These are phyloP conservation scores for Delichon dasypus DNA, from an alignment of 2,797 vertebrate species.

Conservation along the genomic window DNA sequence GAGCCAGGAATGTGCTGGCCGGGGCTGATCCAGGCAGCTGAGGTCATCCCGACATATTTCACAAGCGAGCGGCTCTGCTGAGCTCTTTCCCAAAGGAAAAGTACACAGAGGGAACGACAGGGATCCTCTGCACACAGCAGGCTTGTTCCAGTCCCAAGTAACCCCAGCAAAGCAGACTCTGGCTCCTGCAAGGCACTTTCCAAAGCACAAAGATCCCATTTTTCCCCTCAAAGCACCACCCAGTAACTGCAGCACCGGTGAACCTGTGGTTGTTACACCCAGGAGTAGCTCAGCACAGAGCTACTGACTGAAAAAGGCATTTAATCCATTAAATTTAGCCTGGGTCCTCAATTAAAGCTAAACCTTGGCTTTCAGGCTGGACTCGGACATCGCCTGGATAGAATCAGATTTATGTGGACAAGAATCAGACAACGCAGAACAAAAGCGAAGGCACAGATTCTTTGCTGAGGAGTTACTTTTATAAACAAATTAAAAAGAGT, in stretches of 20 bases:
- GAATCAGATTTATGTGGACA: not conserved
- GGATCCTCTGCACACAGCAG: not conserved
- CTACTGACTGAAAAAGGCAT: not conserved
- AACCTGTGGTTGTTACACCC: accelerated
- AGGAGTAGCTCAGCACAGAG: not conserved
- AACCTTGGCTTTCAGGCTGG: not conserved
- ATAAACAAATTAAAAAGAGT: not conserved
- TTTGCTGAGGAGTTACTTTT: not conserved
- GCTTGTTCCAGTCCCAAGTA: not conserved
- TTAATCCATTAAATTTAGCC: not conserved
- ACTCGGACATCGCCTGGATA: not conserved
- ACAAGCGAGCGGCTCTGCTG: not conserved
- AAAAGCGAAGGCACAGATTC: not conserved
- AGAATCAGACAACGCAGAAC: not conserved
- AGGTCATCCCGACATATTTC: conserved; percentile 23
- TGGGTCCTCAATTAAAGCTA: not conserved
- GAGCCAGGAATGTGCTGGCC: not conserved
- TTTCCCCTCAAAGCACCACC: not conserved
- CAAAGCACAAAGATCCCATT: accelerated
- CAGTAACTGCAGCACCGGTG: accelerated
- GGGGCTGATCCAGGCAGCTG: not conserved
- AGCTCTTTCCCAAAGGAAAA: not conserved
- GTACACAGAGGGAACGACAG: not conserved
- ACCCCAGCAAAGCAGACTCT: accelerated
- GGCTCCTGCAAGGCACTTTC: not conserved